Base-by-base conservation (phyloP, 2,888 invertebrate species). In the Pardosa pseudoannulata region DNA sequence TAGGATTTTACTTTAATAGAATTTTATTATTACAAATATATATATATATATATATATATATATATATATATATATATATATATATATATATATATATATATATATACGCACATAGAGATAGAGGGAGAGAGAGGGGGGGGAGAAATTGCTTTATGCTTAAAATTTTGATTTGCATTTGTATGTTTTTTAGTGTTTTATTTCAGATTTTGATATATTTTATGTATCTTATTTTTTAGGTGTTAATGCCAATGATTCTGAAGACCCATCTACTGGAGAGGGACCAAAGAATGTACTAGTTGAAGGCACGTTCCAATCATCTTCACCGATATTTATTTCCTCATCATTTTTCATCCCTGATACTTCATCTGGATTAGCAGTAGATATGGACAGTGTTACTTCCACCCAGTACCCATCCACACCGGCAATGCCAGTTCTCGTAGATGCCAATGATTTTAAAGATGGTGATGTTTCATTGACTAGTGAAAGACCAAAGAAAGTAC, bases 331-430 rank as follows among this genome's bases (percentile, higher is more conserved):
- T 79, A 64, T 64, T 62, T 56, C 56, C n/a, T 56, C 62, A 19
- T 79, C 79, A 39, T 65, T 71, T 62, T 23, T 56, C n/a, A 36
- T 23, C 13, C 72, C 28, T 23, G 62, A 28, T 28, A 64, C 28
- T 9, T 56, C 28, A 29, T 29, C 29, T 68, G 19, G 6, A 31
- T 73, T 16, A 16, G 16, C 2, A 11, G 16, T 16, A 16, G 31
- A 23, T 73, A 31, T 73, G 13, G 13, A 62, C 62, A 23, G 56
- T 11, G n/a, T n/a, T n/a, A 50, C 39, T 31, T 19, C 36, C 62
- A n/a, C 19, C 27, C 28, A 70, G 23, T 75, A 76, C 41, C 65
- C 71, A n/a, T 62, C 70, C 19, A 46, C 76, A 19, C 65, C 64
- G 50, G 41, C 27, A 31, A 46, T 65, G 16, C 29, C 28, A 11